These are phyloP conservation scores for Lingula anatina DNA, from an alignment of 2,888 invertebrate genomes.

Conservation along the genomic window DNA sequence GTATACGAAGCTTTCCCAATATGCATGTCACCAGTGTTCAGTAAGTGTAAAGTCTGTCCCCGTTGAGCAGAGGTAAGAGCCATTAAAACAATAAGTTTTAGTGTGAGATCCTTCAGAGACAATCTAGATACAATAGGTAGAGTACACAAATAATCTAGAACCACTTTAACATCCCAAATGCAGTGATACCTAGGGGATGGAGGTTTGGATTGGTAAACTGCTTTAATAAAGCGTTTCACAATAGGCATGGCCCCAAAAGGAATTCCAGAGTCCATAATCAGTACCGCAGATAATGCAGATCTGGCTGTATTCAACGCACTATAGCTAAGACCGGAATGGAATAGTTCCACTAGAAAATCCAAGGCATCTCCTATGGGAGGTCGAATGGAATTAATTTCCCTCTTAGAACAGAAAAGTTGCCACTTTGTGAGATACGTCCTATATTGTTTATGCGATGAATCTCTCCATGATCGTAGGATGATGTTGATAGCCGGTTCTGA, in stretches of 20 bases:
- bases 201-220: background rate
- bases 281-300: constrained; percentile 2
- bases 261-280: too few relatives aligned
- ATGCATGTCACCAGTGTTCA: background rate
- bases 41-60: background rate
- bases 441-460: constrained; percentile 7
- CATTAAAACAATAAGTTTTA: background rate
- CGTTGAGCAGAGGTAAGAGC: background rate
- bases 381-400: constrained; percentile 3
- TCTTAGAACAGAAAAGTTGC: constrained; percentile 6
- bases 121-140: background rate
- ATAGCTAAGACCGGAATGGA: constrained; percentile 2
- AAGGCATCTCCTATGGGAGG: constrained; percentile 1
- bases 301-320: constrained; percentile 7
- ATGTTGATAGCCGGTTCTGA: constrained; percentile 2
- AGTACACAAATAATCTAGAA: background rate
- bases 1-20: background rate
- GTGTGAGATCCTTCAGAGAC: background rate
- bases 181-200: background rate
- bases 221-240: too few relatives aligned
- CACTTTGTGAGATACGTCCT: constrained; percentile 7
- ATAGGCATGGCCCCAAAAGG: too few relatives aligned
- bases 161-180: background rate
- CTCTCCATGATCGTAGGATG: constrained; percentile 7
- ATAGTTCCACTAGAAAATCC: constrained; percentile 3